Base-by-base conservation (phyloP, 2,797 vertebrate genomes). In the Tauraco hartlaubi region DNA sequence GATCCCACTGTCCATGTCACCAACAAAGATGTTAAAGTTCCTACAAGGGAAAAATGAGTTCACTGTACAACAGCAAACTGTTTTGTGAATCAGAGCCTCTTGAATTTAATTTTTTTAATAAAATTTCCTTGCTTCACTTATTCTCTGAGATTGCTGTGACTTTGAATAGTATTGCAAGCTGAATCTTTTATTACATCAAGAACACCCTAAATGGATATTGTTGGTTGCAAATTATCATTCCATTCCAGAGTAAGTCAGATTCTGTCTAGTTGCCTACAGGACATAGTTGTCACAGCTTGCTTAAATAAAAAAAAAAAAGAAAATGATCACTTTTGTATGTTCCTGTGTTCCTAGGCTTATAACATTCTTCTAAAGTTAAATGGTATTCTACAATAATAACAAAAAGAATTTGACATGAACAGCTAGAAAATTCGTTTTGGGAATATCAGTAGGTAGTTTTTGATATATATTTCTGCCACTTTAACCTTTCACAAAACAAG, bases 401-500 rank as follows among this genome's bases (percentile, higher is more conserved):
- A 87, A 94, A 86, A 72, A 91, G 1, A 75, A 88, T 83, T 95
- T 94, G 84, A 94, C 76, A 73, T 28, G 31, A 93, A 84, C 46
- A 93, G 33, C 73, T 96, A 90, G 56, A 64, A 92, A 96, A 96
- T 67, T 91, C 31, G 72, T 86, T 96, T 96, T 78, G 58, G 67
- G 41, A 75, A 88, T 95, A 89, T 56, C 44, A 90, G 55, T 72
- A 62, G 35, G 63, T 79, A 81, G 17, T 26, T 95, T 92, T 80
- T 52, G 48, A 84, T 72, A 84, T 49, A 43, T 39, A 62, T 90
- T 94, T 88, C 55, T 90, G 19, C 56, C 5, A 26, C 41, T 91
- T 95, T 92, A 94, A 92, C 80, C 75, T 96, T 97, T 96, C 52
- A 71, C n/a, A 86, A 95, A 89, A 71, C 39, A 94, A 85, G 68